phyloP scores from a whole-genome alignment of 2,797 vertebrate genomes.

The Propithecus perrieri region DNA sequence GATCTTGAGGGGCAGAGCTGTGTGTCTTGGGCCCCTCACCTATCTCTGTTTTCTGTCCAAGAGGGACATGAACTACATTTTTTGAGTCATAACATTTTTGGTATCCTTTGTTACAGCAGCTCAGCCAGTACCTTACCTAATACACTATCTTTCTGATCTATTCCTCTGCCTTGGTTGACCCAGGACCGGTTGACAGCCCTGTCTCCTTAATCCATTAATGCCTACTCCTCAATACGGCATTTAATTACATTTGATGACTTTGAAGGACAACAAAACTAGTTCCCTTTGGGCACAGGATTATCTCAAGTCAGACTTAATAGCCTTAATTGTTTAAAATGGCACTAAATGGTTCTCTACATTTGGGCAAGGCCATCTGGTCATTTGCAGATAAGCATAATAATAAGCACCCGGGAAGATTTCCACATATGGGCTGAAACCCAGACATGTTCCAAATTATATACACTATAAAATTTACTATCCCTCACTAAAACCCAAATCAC shows the following conservation, averaged over 20 bases:
- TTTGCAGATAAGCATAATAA: slow-evolving; percentile 80
- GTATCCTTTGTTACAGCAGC: slow-evolving; percentile 59
- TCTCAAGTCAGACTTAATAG: slow-evolving; percentile 78
- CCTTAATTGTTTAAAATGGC: slow-evolving; percentile 80
- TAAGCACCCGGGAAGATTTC: slow-evolving; percentile 71
- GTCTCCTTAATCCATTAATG: slow-evolving; percentile 70
- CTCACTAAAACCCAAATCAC: slow-evolving; percentile 68
- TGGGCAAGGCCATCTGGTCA: slow-evolving; percentile 79
- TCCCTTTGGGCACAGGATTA: slow-evolving; percentile 77
- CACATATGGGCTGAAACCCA: slow-evolving; percentile 70
- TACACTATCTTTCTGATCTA: background rate
- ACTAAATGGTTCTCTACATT: slow-evolving; percentile 75
- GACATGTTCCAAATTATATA: slow-evolving; percentile 72
- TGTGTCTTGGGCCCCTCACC: background rate
- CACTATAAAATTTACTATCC: slow-evolving; percentile 70
- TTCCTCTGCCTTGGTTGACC: slow-evolving; percentile 42
- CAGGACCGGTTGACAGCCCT: slow-evolving; percentile 46
- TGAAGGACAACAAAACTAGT: slow-evolving; percentile 75
- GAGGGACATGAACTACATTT: background rate
- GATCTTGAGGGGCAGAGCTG: background rate
- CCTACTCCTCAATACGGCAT: slow-evolving; percentile 71
- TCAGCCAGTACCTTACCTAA: background rate
- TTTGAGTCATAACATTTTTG: background rate
- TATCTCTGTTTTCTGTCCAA: background rate
- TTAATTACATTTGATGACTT: slow-evolving; percentile 80